phyloP scores from a whole-genome alignment of 2,113 vertebrate species.

The Emydocephalus ijimae region DNA sequence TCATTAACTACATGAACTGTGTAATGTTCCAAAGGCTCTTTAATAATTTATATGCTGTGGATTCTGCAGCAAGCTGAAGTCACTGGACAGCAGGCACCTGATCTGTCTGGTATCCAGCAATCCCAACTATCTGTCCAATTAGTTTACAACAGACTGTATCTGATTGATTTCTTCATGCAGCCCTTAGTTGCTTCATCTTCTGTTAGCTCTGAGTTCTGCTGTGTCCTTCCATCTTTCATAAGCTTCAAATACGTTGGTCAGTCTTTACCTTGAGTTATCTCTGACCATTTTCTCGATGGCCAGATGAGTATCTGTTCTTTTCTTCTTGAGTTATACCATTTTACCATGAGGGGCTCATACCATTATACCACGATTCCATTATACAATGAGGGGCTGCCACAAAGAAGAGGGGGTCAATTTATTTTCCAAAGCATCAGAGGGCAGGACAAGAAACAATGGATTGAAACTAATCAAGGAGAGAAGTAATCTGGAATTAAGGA shows the following conservation, averaged over 20 bases:
- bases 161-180: background rate
- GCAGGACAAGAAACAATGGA: background rate
- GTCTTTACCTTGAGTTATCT: background rate
- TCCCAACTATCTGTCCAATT: background rate
- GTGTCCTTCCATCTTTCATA: background rate
- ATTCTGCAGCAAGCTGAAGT: constrained; percentile 64
- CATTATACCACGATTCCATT: background rate
- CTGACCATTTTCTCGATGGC: background rate
- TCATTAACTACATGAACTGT: constrained; percentile 91
- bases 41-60: constrained; percentile 83
- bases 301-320: background rate
- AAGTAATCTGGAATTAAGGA: background rate
- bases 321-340: background rate
- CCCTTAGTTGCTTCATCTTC: background rate
- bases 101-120: constrained; percentile 9
- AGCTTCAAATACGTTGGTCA: background rate
- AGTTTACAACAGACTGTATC: background rate
- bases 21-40: constrained; percentile 77
- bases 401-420: background rate
- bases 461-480: background rate
- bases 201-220: background rate
- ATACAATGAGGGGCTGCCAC: background rate
- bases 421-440: background rate
- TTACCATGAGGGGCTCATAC: background rate
- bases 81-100: constrained; percentile 57